Base-by-base conservation (phyloP, 53 echinoderm and acorn worm species). In the Crossaster papposus region DNA sequence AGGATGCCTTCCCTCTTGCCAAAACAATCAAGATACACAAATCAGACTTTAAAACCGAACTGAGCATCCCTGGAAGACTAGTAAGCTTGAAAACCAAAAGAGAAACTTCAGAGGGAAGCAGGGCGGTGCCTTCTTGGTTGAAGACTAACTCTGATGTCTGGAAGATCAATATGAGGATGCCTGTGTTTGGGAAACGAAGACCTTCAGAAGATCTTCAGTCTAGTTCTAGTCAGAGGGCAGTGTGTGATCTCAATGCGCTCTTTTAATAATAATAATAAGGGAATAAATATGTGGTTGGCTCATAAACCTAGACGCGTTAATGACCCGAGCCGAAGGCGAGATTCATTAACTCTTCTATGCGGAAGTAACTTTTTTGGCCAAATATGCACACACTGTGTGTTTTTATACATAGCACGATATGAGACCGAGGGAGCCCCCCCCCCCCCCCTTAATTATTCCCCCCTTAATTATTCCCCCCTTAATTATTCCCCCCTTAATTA, bases 91-190 rank as follows among this genome's bases (percentile, higher is more conserved):
- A 72, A 33, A 82, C 81, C 58, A 91, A 73, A 53, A 44, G n/a
- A 54, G 64, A 58, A 11, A 51, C 51, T 14, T 68, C 65, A 22
- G 22, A 51, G n/a, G 71, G 11, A 9, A 70, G 74, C 35, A 65
- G 64, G 35, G 2, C 75, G 0, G 36, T 63, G 23, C 78, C 86
- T 12, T 3, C 81, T 8, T 70, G 86, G 71, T 36, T 79, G 79
- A 64, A 32, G n/a, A 65, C 53, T 18, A 79, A 91, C 73, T 87
- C 88, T 18, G 91, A 79, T 32, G 93, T 94, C 15, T 96, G 96
- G 96, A 81, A 90, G 70, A 71, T 96, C 8, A 92, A 90, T 75
- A 89, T 91, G 26, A 96, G 92, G 78, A 96, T 96, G 96, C 91
- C 92, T 9, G 51, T 89, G 38, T 84, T 92, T 26, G 94, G 96